phyloP scores from a whole-genome alignment of 2,797 vertebrate genomes.

The Manis pentadactyla region DNA sequence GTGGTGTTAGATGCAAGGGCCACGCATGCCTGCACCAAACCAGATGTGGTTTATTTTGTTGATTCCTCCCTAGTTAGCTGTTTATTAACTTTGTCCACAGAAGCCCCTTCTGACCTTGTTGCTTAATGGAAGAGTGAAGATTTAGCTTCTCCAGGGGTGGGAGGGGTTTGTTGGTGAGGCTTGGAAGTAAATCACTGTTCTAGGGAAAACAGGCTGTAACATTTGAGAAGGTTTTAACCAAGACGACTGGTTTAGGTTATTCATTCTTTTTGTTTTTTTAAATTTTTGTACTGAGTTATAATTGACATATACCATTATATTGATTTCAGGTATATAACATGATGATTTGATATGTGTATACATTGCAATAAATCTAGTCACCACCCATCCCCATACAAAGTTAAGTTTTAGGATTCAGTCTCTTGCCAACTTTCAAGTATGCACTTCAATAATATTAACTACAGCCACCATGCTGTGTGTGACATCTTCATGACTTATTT shows the following conservation, averaged over 20 bases:
- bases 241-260: not conserved
- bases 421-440: not conserved
- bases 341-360: too few species aligned
- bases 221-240: not conserved
- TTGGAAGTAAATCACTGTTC: not conserved
- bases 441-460: not conserved
- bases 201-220: not conserved
- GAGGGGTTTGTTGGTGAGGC: not conserved
- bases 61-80: constrained; percentile 60
- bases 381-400: not conserved
- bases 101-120: constrained; percentile 49
- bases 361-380: not conserved
- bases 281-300: not conserved
- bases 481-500: not conserved
- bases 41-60: constrained; percentile 36
- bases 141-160: not conserved
- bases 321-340: not conserved
- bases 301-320: too few species aligned
- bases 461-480: not conserved
- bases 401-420: not conserved
- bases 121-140: not conserved
- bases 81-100: constrained; percentile 64
- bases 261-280: not conserved
- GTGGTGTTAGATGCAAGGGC: not conserved
- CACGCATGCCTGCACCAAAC: not conserved